Evolutionary conservation across 2,888 invertebrate genomes (phyloP).

Genomic region (Bugulina stolonifera): DNA sequence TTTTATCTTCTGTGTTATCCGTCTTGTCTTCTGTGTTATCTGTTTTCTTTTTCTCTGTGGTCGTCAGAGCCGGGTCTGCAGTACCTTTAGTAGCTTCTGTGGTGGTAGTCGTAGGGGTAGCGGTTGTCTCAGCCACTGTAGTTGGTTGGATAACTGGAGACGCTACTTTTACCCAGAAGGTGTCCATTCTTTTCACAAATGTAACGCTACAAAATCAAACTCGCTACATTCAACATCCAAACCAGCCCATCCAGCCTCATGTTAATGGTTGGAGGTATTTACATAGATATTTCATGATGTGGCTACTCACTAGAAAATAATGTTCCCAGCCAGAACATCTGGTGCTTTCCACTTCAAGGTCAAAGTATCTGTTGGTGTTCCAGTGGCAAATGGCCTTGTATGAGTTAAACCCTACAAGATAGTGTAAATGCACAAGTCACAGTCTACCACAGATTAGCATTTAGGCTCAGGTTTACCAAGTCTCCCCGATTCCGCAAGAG

Average conservation of each 20-base stretch:
- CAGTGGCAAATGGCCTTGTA: background rate
- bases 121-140: background rate
- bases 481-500: no score
- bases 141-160: background rate
- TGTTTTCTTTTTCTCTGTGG: background rate
- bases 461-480: no score
- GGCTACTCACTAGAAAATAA: background rate
- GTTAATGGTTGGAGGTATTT: no score
- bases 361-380: background rate
- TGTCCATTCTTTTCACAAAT: background rate
- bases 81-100: background rate
- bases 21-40: background rate
- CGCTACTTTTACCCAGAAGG: constrained; percentile 1
- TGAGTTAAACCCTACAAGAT: constrained; percentile 1
- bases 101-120: background rate
- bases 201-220: constrained; percentile 2
- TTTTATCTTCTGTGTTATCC: no score
- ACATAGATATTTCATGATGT: background rate
- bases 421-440: no score
- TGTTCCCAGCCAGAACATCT: background rate
- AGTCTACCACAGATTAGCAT: no score
- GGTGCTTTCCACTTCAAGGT: background rate
- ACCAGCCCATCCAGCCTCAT: no score
- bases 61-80: background rate
- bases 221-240: no score